A percentile compares a stretch with the other conserved stretches of the same genome.
phyloP scores from a whole-genome alignment of 2,797 vertebrate species.

The Acropternis orthonyx region DNA sequence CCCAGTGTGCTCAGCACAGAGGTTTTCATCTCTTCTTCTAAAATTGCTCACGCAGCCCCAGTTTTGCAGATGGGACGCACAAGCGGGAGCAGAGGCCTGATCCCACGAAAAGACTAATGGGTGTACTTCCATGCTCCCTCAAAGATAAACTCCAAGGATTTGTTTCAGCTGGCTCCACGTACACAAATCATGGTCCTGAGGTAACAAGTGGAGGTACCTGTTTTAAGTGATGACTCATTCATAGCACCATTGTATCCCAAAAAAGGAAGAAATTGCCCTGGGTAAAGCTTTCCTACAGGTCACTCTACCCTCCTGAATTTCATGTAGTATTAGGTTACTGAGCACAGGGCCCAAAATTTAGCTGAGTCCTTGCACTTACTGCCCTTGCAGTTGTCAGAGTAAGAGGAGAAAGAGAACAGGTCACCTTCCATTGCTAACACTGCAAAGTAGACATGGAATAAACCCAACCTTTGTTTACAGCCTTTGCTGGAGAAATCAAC shows the following conservation, averaged over 20 bases:
- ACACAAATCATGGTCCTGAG: neutral
- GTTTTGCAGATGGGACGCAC: neutral
- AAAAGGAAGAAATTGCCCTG: neutral
- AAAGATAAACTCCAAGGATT: neutral
- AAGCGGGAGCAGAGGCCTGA: neutral
- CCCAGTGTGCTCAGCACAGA: fast-evolving
- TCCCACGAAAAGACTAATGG: neutral
- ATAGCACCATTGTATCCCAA: neutral
- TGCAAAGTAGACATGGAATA: neutral
- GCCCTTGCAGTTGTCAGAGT: neutral
- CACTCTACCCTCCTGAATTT: neutral
- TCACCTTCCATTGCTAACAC: neutral
- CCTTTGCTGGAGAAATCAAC: neutral
- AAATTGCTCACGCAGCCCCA: neutral
- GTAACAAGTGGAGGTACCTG: neutral
- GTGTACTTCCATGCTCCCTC: neutral
- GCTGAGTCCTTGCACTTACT: neutral
- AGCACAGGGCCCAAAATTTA: neutral
- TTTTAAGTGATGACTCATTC: neutral
- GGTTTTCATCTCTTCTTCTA: neutral
- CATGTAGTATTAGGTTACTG: neutral
- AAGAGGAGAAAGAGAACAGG: neutral
- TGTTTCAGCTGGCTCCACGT: neutral
- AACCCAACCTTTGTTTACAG: neutral
- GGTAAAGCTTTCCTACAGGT: neutral